These are phyloP conservation scores for Procavia capensis DNA, from an alignment of 2,113 vertebrate species.

Conservation along the genomic window DNA sequence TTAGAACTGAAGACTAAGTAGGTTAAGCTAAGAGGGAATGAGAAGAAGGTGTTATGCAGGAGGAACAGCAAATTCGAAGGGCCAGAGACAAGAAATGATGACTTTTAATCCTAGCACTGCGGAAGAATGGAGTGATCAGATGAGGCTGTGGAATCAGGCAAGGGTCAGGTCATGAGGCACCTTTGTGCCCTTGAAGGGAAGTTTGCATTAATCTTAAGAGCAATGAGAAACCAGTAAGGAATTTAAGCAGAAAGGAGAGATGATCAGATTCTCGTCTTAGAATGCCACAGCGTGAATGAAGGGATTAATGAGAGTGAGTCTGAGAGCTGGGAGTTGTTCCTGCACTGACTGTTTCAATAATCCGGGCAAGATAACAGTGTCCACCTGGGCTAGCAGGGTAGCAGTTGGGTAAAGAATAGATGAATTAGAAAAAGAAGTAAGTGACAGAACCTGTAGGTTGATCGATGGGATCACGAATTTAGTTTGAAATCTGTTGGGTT, in stretches of 20 bases:
- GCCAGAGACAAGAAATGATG: not conserved
- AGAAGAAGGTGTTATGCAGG: not conserved
- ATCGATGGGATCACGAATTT: not conserved
- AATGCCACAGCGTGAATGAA: not conserved
- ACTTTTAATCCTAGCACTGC: not conserved
- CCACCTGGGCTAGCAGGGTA: not conserved
- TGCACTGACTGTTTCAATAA: not conserved
- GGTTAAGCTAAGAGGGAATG: not conserved
- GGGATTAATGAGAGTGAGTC: not conserved
- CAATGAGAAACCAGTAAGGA: not conserved
- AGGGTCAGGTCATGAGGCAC: not conserved
- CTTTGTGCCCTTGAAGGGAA: not conserved
- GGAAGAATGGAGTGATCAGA: not conserved
- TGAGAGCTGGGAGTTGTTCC: not conserved
- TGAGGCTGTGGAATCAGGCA: not conserved
- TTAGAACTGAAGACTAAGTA: not conserved
- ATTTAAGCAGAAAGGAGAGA: not conserved
- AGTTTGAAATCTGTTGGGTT: not conserved
- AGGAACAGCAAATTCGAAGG: not conserved
- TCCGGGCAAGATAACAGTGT: not conserved
- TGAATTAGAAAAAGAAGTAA: not conserved
- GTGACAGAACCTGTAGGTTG: not conserved
- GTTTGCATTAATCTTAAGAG: not conserved
- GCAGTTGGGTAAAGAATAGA: not conserved
- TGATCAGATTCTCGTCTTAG: not conserved